Conservation (phyloP, 2,113 vertebrate species). For the Xenotilapia longispinis region DNA sequence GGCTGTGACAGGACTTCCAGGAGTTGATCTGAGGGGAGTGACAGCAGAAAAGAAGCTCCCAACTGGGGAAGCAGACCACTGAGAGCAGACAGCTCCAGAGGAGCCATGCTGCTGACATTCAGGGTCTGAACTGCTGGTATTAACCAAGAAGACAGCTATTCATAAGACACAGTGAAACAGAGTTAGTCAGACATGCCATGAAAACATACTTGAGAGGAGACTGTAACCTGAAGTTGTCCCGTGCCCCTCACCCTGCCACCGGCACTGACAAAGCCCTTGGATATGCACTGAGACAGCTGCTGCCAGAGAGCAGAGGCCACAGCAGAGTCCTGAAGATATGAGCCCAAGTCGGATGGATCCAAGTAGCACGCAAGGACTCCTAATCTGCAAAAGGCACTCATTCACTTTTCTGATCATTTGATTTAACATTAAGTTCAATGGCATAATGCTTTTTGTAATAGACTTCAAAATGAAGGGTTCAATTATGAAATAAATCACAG, state of each 20-base stretch:
- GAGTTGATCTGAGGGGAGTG: slow-evolving; percentile 69
- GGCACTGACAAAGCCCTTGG: slow-evolving; percentile 70
- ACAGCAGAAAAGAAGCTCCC: slow-evolving; percentile 74
- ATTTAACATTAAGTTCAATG: neutral
- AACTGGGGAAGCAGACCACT: slow-evolving; percentile 76
- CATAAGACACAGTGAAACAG: neutral
- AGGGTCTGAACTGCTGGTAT: slow-evolving; percentile 66
- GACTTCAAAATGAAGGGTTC: neutral
- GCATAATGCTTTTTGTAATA: neutral
- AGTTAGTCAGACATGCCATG: neutral
- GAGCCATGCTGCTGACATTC: slow-evolving; percentile 64
- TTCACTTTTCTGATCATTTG: neutral
- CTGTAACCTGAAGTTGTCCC: neutral
- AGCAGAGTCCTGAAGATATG: slow-evolving; percentile 65
- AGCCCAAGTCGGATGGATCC: slow-evolving; percentile 74
- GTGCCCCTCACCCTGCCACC: slow-evolving; percentile 75
- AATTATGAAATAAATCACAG: neutral
- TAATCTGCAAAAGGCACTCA: slow-evolving; percentile 61
- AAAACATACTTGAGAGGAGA: neutral
- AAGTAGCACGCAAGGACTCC: slow-evolving; percentile 80
- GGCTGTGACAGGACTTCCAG: slow-evolving; percentile 72
- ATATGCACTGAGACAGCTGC: slow-evolving; percentile 77
- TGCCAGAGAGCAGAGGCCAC: slow-evolving; percentile 68
- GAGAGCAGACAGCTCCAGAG: slow-evolving; percentile 64
- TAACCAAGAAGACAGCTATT: slow-evolving; percentile 78